Conservation (phyloP, 2,797 vertebrate species). For the Sebastes goodei region DNA sequence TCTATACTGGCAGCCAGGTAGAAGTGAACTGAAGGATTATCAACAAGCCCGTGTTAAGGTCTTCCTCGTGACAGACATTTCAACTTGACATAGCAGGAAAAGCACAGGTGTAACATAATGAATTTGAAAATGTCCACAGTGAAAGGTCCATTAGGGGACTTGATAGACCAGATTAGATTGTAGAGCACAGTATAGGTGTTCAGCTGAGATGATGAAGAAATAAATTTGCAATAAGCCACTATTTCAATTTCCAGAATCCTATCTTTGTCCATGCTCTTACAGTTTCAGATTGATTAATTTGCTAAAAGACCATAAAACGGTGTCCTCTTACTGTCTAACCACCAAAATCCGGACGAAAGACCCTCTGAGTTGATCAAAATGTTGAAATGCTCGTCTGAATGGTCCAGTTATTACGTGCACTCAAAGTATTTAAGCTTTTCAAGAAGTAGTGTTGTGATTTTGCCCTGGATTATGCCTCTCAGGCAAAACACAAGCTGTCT, state of each 20-base stretch:
- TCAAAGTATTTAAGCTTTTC: background rate
- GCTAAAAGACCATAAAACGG: background rate
- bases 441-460: background rate
- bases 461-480: background rate
- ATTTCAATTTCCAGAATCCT: background rate
- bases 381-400: background rate
- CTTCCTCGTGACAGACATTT: background rate
- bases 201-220: slow-evolving; percentile 1
- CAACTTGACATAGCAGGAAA: background rate
- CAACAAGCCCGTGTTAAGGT: background rate
- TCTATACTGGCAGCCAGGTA: background rate
- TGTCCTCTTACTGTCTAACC: background rate
- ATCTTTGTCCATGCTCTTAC: background rate
- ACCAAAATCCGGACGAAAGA: background rate
- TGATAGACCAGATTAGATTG: background rate
- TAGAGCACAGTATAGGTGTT: background rate
- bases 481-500: background rate
- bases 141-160: background rate
- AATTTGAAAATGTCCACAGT: background rate
- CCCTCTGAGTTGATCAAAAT: background rate
- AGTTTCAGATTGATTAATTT: background rate
- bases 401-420: background rate
- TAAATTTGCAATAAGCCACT: background rate
- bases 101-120: background rate
- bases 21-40: background rate